A percentile compares a stretch with the other conserved stretches of the same genome.
phyloP scores from a whole-genome alignment of 2,797 vertebrate genomes.

The Thamnophis elegans region DNA sequence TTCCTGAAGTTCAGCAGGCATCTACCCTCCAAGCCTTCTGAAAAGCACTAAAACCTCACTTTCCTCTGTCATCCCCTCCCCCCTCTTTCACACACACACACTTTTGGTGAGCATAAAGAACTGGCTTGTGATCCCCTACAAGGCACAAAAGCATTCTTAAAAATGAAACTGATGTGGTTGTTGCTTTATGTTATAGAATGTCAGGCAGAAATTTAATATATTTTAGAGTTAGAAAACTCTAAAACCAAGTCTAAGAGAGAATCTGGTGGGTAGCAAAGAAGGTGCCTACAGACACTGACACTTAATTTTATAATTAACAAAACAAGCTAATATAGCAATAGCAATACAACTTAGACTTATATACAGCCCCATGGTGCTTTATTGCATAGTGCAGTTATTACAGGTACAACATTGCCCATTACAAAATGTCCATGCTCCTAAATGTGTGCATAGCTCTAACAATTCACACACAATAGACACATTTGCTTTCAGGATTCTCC shows the following conservation, averaged over 20 bases:
- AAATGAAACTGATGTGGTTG: not conserved
- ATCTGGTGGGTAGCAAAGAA: not conserved
- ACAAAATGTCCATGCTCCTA: not conserved
- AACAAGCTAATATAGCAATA: not conserved
- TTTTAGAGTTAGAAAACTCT: not conserved
- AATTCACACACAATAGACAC: not conserved
- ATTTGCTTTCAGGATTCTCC: not conserved
- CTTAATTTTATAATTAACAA: not conserved
- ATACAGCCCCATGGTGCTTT: not conserved
- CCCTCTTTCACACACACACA: too few relatives aligned
- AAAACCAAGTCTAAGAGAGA: not conserved
- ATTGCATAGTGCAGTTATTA: not conserved
- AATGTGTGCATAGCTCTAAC: not conserved
- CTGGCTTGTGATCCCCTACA: not conserved
- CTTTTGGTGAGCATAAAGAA: not conserved
- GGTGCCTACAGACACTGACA: not conserved
- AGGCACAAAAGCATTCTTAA: not conserved
- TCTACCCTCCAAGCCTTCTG: not conserved
- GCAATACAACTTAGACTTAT: not conserved
- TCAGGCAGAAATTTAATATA: not conserved
- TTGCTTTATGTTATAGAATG: not conserved
- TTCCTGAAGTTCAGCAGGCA: not conserved
- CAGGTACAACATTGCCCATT: not conserved
- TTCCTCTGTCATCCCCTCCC: not conserved
- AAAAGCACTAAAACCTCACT: not conserved